Conservation (phyloP, 1,140 invertebrate species). For the Cyphomyrmex costatus region DNA sequence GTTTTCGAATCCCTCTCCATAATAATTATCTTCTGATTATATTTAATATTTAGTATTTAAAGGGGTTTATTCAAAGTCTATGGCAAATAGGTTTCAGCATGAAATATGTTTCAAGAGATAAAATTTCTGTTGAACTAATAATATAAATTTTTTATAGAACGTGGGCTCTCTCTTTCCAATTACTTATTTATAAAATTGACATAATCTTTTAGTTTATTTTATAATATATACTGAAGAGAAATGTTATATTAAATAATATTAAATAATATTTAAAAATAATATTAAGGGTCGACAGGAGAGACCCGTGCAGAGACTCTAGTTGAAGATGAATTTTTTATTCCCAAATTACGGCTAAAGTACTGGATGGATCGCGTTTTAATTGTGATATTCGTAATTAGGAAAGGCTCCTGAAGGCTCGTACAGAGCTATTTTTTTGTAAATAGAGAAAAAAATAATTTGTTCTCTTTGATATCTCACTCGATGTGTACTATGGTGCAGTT, state of each 20-base stretch:
- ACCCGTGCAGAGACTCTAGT: too few species aligned
- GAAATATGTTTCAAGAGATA: neutral
- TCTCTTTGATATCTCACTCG: too few species aligned
- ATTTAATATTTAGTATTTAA: conserved; percentile 37
- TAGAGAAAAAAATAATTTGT: too few species aligned
- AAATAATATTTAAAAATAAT: too few species aligned
- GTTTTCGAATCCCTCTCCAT: neutral
- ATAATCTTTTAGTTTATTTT: neutral
- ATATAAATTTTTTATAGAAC: conserved; percentile 18
- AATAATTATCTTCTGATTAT: conserved; percentile 1
- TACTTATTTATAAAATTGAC: neutral
- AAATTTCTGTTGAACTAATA: neutral
- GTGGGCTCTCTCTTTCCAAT: conserved; percentile 44
- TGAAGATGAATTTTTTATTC: too few species aligned
- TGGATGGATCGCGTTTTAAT: too few species aligned
- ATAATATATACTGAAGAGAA: neutral
- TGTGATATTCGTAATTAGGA: too few species aligned
- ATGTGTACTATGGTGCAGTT: too few species aligned
- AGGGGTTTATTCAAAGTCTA: conserved; percentile 56
- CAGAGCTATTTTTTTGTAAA: too few species aligned
- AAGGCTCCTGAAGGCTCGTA: too few species aligned
- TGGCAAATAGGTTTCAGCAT: conserved; percentile 35
- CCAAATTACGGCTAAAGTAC: too few species aligned
- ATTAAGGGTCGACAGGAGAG: too few species aligned
- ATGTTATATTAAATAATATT: neutral